These are phyloP conservation scores for Prunella strophiata DNA, from an alignment of 2,797 vertebrate species.

Conservation along the genomic window DNA sequence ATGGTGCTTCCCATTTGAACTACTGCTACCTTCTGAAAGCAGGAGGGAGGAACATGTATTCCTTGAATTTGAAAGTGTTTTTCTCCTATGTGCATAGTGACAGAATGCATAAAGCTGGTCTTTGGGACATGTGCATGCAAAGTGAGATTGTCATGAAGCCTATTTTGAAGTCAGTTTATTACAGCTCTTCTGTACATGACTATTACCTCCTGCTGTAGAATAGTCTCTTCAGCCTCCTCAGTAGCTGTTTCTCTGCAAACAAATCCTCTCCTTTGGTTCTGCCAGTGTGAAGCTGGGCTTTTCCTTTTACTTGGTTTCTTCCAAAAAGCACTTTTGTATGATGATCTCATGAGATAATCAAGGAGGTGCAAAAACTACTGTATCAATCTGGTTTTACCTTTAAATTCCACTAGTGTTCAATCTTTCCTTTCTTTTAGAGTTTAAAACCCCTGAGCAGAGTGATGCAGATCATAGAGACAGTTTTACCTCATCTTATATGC, in stretches of 20 bases:
- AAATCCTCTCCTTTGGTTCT: neutral
- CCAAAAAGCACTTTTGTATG: neutral
- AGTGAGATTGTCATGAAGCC: neutral
- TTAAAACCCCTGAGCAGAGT: neutral
- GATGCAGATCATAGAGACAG: neutral
- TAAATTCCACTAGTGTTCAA: neutral
- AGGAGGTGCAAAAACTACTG: neutral
- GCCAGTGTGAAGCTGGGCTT: neutral
- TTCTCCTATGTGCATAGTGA: neutral
- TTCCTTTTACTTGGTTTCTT: neutral
- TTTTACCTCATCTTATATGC: neutral
- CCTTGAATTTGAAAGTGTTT: slow-evolving; percentile 28
- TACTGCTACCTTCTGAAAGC: slow-evolving; percentile 41
- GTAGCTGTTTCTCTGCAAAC: neutral
- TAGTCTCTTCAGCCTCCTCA: neutral
- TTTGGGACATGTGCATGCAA: neutral
- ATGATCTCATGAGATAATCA: neutral
- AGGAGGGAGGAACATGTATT: neutral
- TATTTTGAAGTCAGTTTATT: neutral
- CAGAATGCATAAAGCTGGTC: slow-evolving; percentile 35
- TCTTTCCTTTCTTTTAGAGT: neutral
- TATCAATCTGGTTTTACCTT: neutral
- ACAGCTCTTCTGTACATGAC: neutral
- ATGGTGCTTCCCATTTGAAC: neutral
- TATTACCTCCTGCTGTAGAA: neutral